These are phyloP conservation scores for Chouioia cunea DNA, from an alignment of 2,888 invertebrate species.

Conservation along the genomic window DNA sequence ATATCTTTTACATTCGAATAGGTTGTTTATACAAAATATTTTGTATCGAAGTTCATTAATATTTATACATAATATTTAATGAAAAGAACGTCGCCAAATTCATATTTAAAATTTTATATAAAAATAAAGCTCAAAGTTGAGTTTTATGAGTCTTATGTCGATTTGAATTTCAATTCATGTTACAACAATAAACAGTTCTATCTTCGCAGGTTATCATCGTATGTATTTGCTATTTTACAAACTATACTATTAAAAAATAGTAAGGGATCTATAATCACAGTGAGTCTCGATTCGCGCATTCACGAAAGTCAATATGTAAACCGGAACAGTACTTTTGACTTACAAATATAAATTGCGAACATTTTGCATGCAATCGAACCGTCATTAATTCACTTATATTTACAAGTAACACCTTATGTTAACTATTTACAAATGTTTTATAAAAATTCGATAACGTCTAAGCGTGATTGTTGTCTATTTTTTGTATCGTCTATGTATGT, in stretches of 20 bases:
- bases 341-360: constrained; percentile 32
- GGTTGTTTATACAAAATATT: constrained; percentile 10
- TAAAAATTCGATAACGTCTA: not conserved
- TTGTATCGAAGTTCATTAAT: not conserved
- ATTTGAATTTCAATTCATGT: too few relatives aligned
- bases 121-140: too few relatives aligned
- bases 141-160: too few relatives aligned
- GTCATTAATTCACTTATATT: constrained; percentile 30
- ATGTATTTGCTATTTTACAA: constrained; percentile 7
- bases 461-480: not conserved
- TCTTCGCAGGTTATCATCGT: too few relatives aligned
- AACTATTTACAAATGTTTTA: constrained; percentile 34
- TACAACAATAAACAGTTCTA: too few relatives aligned
- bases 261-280: constrained; percentile 44
- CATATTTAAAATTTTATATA: constrained; percentile 4
- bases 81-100: constrained; percentile 7
- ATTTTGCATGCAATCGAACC: constrained; percentile 14
- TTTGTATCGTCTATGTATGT: constrained; percentile 12
- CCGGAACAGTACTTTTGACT: constrained; percentile 16
- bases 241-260: constrained; percentile 27
- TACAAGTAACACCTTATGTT: constrained; percentile 35
- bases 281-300: constrained; percentile 32
- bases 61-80: constrained; percentile 11
- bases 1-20: not conserved
- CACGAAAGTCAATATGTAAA: constrained; percentile 25